phyloP scores from a whole-genome alignment of 1,140 invertebrate species.

The Conus ventricosus region DNA sequence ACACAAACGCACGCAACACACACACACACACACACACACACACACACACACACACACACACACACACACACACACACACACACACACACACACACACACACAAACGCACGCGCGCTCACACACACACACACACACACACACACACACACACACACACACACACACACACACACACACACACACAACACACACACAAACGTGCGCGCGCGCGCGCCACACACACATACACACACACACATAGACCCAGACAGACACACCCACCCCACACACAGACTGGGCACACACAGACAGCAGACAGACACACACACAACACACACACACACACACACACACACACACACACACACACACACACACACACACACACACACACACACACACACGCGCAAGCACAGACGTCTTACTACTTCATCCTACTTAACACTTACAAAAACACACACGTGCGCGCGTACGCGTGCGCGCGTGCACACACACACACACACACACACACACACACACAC shows the following conservation, averaged over 20 bases:
- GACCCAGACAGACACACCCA: no score
- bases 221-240: conserved; percentile 10
- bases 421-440: no score
- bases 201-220: no score
- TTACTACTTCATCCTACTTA: no score
- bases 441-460: no score
- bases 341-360: conserved; percentile 13
- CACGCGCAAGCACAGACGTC: not conserved
- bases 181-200: conserved; percentile 5
- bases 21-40: conserved; percentile 4
- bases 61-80: conserved; percentile 11
- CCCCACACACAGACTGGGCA: not conserved
- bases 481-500: no score
- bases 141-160: conserved; percentile 1
- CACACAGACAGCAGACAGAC: conserved; percentile 9
- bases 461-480: no score
- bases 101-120: no score
- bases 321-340: conserved; percentile 13
- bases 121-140: conserved; percentile 8
- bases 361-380: conserved; percentile 19
- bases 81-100: conserved; percentile 18
- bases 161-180: conserved; percentile 8
- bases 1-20: not conserved
- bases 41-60: conserved; percentile 3
- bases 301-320: not conserved